A percentile compares a stretch with the other conserved stretches of the same genome.
These are phyloP conservation scores for Sebastes kiyomatsui DNA, from an alignment of 2,797 vertebrate species.

Conservation along the genomic window DNA sequence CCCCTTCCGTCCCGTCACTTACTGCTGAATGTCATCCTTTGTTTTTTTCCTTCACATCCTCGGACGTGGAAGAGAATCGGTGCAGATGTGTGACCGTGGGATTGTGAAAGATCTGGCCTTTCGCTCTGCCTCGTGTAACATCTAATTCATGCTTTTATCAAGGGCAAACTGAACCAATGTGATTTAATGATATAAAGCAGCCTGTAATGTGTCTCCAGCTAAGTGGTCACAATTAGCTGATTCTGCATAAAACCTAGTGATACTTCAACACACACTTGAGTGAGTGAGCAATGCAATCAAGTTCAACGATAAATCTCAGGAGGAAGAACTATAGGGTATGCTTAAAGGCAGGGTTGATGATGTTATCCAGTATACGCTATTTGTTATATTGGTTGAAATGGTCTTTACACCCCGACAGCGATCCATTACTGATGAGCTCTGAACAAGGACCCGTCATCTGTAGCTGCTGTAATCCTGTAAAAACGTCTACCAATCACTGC, in stretches of 20 bases:
- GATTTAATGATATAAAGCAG: not conserved
- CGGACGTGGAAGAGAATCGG: not conserved
- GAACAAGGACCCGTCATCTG: no score
- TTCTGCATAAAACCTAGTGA: constrained; percentile 16
- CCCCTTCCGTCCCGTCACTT: constrained; percentile 43
- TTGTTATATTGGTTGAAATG: no score
- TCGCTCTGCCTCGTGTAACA: not conserved
- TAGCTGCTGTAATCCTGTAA: no score
- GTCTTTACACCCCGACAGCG: no score
- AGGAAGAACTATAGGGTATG: not conserved
- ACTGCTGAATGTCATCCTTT: constrained; percentile 60
- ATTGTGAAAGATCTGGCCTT: constrained; percentile 18
- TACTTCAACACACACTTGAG: not conserved
- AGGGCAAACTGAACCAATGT: constrained; percentile 1
- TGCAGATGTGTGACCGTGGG: constrained; percentile 15
- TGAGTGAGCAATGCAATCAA: not conserved
- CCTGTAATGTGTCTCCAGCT: constrained; percentile 2
- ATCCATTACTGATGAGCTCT: no score
- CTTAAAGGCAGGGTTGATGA: no score
- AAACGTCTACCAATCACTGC: no score
- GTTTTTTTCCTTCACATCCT: constrained; percentile 26
- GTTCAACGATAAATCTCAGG: not conserved
- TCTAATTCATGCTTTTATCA: constrained; percentile 24
- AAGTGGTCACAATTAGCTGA: constrained; percentile 11
- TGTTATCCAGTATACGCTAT: no score